Evolutionary conservation across 2,113 vertebrate genomes (phyloP).

Genomic region (Xyliphius kryptos): DNA sequence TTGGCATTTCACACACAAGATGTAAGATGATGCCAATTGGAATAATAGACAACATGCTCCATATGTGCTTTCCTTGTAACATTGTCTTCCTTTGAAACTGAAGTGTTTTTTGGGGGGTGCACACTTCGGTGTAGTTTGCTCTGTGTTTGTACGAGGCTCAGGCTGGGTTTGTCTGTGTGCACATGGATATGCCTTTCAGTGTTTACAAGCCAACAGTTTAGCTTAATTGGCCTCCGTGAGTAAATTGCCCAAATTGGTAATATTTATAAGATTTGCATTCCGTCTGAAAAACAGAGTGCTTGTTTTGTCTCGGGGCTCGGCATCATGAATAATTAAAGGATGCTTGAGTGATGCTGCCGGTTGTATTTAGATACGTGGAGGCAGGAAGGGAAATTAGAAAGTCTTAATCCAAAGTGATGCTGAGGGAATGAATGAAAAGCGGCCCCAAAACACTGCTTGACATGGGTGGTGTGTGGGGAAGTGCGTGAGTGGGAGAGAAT

Average conservation of each 20-base stretch:
- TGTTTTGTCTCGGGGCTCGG: slow-evolving; percentile 19
- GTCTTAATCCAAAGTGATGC: not conserved
- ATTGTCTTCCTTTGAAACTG: slow-evolving; percentile 24
- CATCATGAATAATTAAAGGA: slow-evolving; percentile 26
- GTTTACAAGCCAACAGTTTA: slow-evolving; percentile 42
- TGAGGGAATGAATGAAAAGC: not conserved
- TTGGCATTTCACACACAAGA: slow-evolving; percentile 24
- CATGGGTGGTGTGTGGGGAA: not conserved
- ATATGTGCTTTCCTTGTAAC: slow-evolving; percentile 2
- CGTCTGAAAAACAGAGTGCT: slow-evolving; percentile 23
- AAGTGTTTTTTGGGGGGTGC: slow-evolving; percentile 23
- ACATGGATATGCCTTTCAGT: slow-evolving; percentile 10
- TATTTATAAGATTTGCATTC: slow-evolving; percentile 41
- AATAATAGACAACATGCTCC: slow-evolving; percentile 29
- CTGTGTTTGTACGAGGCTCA: slow-evolving; percentile 53
- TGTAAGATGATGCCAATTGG: slow-evolving; percentile 28
- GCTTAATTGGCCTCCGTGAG: slow-evolving; percentile 29
- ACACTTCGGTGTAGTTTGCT: not conserved
- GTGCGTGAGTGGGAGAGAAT: slow-evolving; percentile 22
- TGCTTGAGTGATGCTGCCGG: slow-evolving; percentile 2
- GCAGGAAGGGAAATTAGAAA: not conserved
- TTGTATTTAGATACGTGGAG: slow-evolving; percentile 8
- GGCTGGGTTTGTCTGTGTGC: slow-evolving; percentile 53
- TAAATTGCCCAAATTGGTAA: slow-evolving; percentile 33
- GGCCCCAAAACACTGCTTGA: not conserved